These are phyloP conservation scores for Picus viridis DNA, from an alignment of 2,797 vertebrate genomes.

Conservation along the genomic window DNA sequence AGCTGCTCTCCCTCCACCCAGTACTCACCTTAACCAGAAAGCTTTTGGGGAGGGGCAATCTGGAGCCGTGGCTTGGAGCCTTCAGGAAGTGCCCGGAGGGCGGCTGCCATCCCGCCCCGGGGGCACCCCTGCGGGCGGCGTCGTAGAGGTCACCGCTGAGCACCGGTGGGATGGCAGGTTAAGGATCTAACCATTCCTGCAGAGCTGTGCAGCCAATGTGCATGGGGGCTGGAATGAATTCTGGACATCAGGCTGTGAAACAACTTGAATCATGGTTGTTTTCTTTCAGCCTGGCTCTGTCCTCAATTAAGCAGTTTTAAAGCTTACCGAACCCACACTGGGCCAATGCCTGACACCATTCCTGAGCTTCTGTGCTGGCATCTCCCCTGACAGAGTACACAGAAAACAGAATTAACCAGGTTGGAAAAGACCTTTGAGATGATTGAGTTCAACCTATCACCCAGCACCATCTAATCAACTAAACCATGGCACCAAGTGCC, in stretches of 20 bases:
- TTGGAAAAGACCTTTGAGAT: too few relatives aligned
- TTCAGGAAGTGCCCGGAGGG: conserved; percentile 57
- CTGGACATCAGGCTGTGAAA: neutral
- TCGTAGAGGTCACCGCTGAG: conserved; percentile 73
- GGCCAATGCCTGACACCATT: neutral
- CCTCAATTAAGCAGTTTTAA: neutral
- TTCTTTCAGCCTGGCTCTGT: neutral
- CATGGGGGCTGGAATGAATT: neutral
- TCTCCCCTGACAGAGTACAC: neutral
- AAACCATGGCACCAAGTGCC: too few relatives aligned
- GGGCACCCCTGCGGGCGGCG: conserved; percentile 55
- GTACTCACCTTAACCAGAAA: conserved; percentile 41
- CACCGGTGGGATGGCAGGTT: conserved; percentile 78
- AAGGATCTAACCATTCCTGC: conserved; percentile 72
- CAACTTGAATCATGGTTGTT: neutral
- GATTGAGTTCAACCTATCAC: too few relatives aligned
- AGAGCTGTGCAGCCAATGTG: accelerated
- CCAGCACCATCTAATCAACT: too few relatives aligned
- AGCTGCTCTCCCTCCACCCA: neutral
- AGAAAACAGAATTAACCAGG: too few relatives aligned
- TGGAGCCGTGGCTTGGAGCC: neutral
- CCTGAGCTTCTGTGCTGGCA: neutral
- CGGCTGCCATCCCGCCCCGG: conserved; percentile 52
- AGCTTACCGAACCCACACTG: neutral
- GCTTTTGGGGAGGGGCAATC: conserved; percentile 44